Evolutionary conservation across 2,888 invertebrate species (phyloP), one percentile per base, ranked within the genome.

Genomic region (Chromoteleia sp.): DNA sequence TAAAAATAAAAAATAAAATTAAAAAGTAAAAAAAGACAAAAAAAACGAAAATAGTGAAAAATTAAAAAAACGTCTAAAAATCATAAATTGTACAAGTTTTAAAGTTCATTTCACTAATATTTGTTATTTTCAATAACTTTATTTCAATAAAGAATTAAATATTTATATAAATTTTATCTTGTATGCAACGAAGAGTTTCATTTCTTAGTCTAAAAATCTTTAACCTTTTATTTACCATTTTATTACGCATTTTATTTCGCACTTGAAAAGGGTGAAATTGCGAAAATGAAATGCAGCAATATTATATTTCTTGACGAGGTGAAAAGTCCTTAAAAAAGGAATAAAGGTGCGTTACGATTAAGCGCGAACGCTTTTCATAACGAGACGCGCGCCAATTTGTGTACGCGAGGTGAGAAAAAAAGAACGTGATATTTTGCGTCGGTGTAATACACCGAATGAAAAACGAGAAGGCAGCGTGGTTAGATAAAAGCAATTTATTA

Each of bases 401-500:
- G 63, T 29, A 43, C 12, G 25, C 29, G 59, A 5, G 36, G 36
- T 29, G 39, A 8, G 15, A 48, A 43, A 67, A 79, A 59, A 33
- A n/a, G 45, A 14, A 8, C 14, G 36, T 15, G 36, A 48, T 39
- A 68, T 74, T 68, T 68, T 63, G 74, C 59, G 45, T 36, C 68
- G 41, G 73, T 43, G 56, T 67, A 73, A 74, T 81, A 71, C 58
- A 75, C 45, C 48, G 75, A 67, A 63, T 79, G 79, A 83, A 81
- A 83, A 83, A 81, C 81, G 85, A 78, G 81, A 77, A 79, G 82
- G 39, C 74, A 70, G 74, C 61, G 73, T 50, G 83, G 80, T 83
- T 84, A 75, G 86, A 85, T 85, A 86, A 84, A 84, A 84, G 83
- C 84, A 82, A 86, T 86, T 85, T 84, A 84, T 86, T 86, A 86